These are phyloP conservation scores for Rhagologus leucostigma DNA, from an alignment of 2,113 vertebrate species.

Conservation along the genomic window DNA sequence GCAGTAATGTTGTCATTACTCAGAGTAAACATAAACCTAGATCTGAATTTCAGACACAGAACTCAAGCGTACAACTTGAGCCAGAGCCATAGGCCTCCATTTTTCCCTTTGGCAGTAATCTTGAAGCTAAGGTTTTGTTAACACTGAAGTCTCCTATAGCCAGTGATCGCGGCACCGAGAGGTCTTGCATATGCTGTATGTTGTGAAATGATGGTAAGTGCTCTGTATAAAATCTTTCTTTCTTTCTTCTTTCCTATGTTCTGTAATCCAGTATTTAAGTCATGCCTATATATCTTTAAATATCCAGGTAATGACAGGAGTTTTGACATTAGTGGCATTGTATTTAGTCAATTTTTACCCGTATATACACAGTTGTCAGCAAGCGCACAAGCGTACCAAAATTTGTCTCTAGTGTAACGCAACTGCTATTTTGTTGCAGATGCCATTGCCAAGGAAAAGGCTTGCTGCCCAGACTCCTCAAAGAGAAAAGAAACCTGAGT, in stretches of 20 bases:
- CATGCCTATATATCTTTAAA: background rate
- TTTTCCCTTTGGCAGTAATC: background rate
- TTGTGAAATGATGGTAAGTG: background rate
- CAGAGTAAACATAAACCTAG: background rate
- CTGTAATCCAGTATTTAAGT: background rate
- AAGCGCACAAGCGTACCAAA: background rate
- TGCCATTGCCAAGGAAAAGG: background rate
- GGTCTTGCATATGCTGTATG: background rate
- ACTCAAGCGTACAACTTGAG: background rate
- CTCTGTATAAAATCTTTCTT: background rate
- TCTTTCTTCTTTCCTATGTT: background rate
- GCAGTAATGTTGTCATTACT: background rate
- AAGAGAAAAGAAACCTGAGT: background rate
- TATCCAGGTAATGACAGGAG: background rate
- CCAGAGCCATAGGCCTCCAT: background rate
- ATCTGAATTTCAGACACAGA: background rate
- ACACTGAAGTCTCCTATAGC: background rate
- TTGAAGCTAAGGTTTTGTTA: background rate
- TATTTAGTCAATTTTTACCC: background rate
- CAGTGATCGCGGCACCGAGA: background rate
- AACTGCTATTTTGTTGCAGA: slow-evolving; percentile 10
- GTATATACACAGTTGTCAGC: background rate
- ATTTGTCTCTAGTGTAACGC: background rate
- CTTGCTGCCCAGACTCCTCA: background rate
- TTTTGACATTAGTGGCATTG: background rate